phyloP scores from a whole-genome alignment of 2,113 vertebrate genomes.

The Xenopus laevis region DNA sequence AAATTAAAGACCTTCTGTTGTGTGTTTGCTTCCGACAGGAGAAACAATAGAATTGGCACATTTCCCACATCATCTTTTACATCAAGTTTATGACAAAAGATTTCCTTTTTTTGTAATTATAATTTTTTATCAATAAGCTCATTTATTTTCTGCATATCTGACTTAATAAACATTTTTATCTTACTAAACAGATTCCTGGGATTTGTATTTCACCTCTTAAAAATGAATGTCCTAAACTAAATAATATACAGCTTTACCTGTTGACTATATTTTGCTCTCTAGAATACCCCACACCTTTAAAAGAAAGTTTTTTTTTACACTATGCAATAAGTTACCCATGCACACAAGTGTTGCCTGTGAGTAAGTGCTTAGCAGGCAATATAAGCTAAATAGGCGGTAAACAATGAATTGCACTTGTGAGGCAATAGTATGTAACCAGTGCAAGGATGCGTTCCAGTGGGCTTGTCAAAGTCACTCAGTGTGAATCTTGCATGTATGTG shows the following conservation, averaged over 20 bases:
- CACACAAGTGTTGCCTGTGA: too few relatives aligned
- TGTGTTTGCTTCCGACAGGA: slow-evolving; percentile 27
- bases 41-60: slow-evolving; percentile 12
- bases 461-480: too few relatives aligned
- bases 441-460: too few relatives aligned
- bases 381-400: too few relatives aligned
- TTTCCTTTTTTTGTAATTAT: slow-evolving; percentile 27
- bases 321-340: too few relatives aligned
- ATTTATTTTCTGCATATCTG: slow-evolving; percentile 33
- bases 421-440: too few relatives aligned
- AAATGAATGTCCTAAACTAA: neutral
- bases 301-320: too few relatives aligned
- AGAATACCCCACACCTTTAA: too few relatives aligned
- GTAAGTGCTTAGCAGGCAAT: too few relatives aligned
- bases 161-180: slow-evolving; percentile 6
- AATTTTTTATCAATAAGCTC: slow-evolving; percentile 38
- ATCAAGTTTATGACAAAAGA: slow-evolving; percentile 25
- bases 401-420: too few relatives aligned
- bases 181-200: neutral
- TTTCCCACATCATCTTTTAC: slow-evolving; percentile 30
- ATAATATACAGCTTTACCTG: neutral
- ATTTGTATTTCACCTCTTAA: neutral
- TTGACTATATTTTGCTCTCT: neutral
- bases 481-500: too few relatives aligned
- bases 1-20: slow-evolving; percentile 23